phyloP scores from a whole-genome alignment of 2,888 invertebrate genomes.

The Arctia plantaginis region DNA sequence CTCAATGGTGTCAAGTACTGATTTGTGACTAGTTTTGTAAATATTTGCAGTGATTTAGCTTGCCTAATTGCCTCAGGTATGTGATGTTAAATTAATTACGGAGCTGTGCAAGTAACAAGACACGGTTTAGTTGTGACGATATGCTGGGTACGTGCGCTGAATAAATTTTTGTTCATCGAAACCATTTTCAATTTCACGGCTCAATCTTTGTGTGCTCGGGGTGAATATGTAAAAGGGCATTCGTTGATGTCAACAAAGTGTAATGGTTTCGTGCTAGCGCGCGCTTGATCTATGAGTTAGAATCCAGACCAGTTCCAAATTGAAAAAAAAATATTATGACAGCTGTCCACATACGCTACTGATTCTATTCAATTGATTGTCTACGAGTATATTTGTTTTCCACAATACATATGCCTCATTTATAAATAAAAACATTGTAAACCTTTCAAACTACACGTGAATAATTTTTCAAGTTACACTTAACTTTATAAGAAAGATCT shows the following conservation, averaged over 20 bases:
- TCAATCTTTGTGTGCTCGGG: conserved; percentile 85
- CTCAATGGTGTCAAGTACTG: no score
- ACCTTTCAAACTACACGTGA: conserved; percentile 23
- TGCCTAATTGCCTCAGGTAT: no score
- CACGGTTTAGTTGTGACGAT: conserved; percentile 70
- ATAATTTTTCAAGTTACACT: conserved; percentile 37
- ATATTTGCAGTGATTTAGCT: no score
- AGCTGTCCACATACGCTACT: conserved; percentile 50
- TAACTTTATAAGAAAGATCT: conserved; percentile 35
- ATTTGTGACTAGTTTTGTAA: no score
- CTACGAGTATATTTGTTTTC: conserved; percentile 35
- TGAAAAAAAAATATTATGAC: conserved; percentile 67
- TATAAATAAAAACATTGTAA: conserved; percentile 22
- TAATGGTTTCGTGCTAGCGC: conserved; percentile 83
- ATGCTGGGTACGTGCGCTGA: conserved; percentile 76
- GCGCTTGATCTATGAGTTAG: conserved; percentile 79
- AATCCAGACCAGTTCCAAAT: conserved; percentile 71
- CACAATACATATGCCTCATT: conserved; percentile 16
- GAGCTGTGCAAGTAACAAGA: conserved; percentile 41
- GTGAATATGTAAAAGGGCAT: conserved; percentile 85
- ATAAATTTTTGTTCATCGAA: conserved; percentile 85
- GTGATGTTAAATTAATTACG: conserved; percentile 36
- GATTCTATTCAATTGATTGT: conserved; percentile 48
- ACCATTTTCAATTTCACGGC: conserved; percentile 86
- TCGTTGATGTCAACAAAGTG: conserved; percentile 85